A percentile compares a stretch with the other conserved stretches of the same genome.
These are phyloP conservation scores for Pelodytes ibericus DNA, from an alignment of 2,797 vertebrate species.

Conservation along the genomic window DNA sequence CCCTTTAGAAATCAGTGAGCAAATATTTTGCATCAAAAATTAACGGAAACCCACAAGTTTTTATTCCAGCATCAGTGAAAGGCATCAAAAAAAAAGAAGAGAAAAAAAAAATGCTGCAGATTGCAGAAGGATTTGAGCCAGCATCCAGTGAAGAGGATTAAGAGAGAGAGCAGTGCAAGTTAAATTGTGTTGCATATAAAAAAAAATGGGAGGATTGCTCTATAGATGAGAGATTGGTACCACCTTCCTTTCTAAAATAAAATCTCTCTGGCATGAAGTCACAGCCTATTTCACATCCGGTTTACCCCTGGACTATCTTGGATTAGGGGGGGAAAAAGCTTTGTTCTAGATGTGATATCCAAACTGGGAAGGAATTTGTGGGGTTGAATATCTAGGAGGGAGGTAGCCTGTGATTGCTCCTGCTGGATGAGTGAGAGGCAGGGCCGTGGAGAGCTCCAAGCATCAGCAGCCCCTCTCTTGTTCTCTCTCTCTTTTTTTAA, in stretches of 20 bases:
- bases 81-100: conserved; percentile 43
- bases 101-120: conserved; percentile 63
- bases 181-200: conserved; percentile 91
- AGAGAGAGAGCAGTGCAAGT: conserved; percentile 86
- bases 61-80: background rate
- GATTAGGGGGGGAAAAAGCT: conserved; percentile 68
- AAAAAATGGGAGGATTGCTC: conserved; percentile 83
- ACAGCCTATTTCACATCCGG: conserved; percentile 85
- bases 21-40: no score
- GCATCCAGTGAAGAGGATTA: conserved; percentile 82
- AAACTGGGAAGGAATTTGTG: conserved; percentile 67
- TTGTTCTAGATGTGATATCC: conserved; percentile 72
- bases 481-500: conserved; percentile 75
- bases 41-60: no score
- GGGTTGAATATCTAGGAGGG: conserved; percentile 66
- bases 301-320: conserved; percentile 80
- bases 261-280: conserved; percentile 85
- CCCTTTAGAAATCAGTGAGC: no score
- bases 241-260: conserved; percentile 88
- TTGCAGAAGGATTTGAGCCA: conserved; percentile 85
- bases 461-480: conserved; percentile 69
- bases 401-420: conserved; percentile 83
- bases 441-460: conserved; percentile 75
- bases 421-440: conserved; percentile 75
- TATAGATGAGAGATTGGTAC: conserved; percentile 83